These are phyloP conservation scores for Agrilus cyanescens DNA, from an alignment of 2,888 invertebrate genomes.

Conservation along the genomic window DNA sequence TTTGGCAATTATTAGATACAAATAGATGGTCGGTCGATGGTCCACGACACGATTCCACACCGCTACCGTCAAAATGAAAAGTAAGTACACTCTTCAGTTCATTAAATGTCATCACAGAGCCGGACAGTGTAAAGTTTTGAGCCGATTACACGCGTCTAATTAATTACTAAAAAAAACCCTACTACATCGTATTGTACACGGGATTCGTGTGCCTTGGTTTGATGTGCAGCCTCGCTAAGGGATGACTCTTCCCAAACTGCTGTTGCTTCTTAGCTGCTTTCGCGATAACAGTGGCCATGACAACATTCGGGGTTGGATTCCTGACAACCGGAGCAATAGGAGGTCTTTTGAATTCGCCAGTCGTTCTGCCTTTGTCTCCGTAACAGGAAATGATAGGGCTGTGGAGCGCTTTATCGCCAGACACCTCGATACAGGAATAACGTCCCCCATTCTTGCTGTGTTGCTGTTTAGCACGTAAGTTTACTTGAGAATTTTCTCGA, in stretches of 20 bases:
- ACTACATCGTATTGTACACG: slow-evolving; percentile 84
- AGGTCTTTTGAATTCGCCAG: slow-evolving; percentile 29
- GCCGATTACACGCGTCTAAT: slow-evolving; percentile 11
- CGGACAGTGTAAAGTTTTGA: slow-evolving; percentile 18
- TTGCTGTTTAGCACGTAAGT: slow-evolving; percentile 16
- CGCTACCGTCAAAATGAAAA: too few relatives aligned
- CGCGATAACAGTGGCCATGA: slow-evolving; percentile 56
- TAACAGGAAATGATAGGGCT: slow-evolving; percentile 25
- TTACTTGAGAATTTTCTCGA: slow-evolving; percentile 28
- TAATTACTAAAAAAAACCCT: not conserved
- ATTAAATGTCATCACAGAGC: too few relatives aligned
- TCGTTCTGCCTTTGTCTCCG: slow-evolving; percentile 16
- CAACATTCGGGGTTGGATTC: slow-evolving; percentile 35
- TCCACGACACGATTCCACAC: too few relatives aligned
- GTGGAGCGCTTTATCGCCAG: slow-evolving; percentile 23
- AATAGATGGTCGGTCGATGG: slow-evolving; percentile 2
- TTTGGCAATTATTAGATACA: slow-evolving; percentile 5
- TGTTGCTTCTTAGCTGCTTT: slow-evolving; percentile 65
- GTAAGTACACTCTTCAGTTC: too few relatives aligned
- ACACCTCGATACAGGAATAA: slow-evolving; percentile 31
- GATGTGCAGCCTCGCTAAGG: slow-evolving; percentile 74
- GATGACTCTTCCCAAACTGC: slow-evolving; percentile 88
- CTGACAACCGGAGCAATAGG: slow-evolving; percentile 34
- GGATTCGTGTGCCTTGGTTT: slow-evolving; percentile 68
- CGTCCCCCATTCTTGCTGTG: slow-evolving; percentile 19